phyloP scores from a whole-genome alignment of 2,888 invertebrate genomes.

The Sericinus montela region DNA sequence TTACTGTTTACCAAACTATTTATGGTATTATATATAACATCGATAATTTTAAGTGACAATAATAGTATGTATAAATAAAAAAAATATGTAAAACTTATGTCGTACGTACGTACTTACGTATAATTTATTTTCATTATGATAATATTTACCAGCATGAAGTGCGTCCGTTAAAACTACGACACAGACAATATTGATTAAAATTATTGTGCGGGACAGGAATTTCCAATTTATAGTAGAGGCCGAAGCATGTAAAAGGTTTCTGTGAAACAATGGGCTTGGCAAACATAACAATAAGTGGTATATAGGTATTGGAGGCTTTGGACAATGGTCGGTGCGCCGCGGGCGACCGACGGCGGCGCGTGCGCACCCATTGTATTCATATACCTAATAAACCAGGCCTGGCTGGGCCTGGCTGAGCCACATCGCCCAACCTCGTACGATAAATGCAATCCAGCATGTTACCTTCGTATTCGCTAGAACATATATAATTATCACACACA shows the following conservation, averaged over 20 bases:
- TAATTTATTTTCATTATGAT: too few relatives aligned
- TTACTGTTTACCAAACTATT: too few relatives aligned
- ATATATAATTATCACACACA: too few relatives aligned
- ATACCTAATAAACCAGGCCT: slow-evolving; percentile 41
- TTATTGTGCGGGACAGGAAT: slow-evolving; percentile 27
- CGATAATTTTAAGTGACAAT: too few relatives aligned
- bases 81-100: too few relatives aligned
- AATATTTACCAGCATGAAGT: too few relatives aligned
- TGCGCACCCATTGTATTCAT: slow-evolving; percentile 66
- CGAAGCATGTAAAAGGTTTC: slow-evolving; percentile 62
- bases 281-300: slow-evolving; percentile 18
- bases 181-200: slow-evolving; percentile 14
- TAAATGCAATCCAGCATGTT: too few relatives aligned
- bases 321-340: slow-evolving; percentile 55
- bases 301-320: slow-evolving; percentile 22
- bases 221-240: slow-evolving; percentile 51
- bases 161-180: too few relatives aligned
- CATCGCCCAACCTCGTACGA: slow-evolving; percentile 1
- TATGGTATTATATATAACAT: too few relatives aligned
- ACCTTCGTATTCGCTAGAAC: too few relatives aligned
- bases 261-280: slow-evolving; percentile 61
- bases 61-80: too few relatives aligned
- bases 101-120: too few relatives aligned
- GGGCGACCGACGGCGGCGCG: slow-evolving; percentile 47
- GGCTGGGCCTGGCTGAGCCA: slow-evolving; percentile 30